These are phyloP conservation scores for Parnassius glacialis DNA, from an alignment of 2,888 invertebrate species.

Conservation along the genomic window DNA sequence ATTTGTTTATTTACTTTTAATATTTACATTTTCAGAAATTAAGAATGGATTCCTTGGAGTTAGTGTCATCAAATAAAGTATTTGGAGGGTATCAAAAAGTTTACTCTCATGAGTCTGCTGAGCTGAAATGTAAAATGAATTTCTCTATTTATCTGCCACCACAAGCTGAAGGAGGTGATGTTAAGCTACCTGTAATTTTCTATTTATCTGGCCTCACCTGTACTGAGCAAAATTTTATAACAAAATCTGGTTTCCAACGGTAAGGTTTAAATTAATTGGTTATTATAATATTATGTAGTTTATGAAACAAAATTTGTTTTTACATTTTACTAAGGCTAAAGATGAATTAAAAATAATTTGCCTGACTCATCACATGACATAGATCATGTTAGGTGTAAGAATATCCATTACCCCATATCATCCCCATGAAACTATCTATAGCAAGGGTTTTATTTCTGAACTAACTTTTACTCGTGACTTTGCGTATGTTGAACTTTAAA, in stretches of 20 bases:
- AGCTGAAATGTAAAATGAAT: constrained; percentile 94
- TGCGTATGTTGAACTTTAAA: too few relatives aligned
- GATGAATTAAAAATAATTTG: too few relatives aligned
- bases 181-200: constrained; percentile 90
- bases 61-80: constrained; percentile 85
- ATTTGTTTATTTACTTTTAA: background rate
- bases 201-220: constrained; percentile 96
- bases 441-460: too few relatives aligned
- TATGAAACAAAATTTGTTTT: too few relatives aligned
- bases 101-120: constrained; percentile 88
- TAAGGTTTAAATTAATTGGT: constrained; percentile 35
- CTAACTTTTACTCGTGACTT: too few relatives aligned
- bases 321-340: too few relatives aligned
- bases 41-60: constrained; percentile 76
- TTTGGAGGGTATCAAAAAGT: constrained; percentile 94
- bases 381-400: too few relatives aligned
- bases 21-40: constrained; percentile 36
- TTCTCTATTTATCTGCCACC: constrained; percentile 96
- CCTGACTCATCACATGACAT: too few relatives aligned
- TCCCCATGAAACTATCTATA: too few relatives aligned
- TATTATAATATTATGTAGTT: too few relatives aligned
- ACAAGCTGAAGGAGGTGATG: constrained; percentile 82
- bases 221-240: constrained; percentile 96
- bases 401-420: too few relatives aligned
- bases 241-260: constrained; percentile 96